Percentiles rank a stretch among this genome's conserved stretches.
Conservation (phyloP, 1,140 invertebrate genomes). For the Pseudomyrmex cubaensis region DNA sequence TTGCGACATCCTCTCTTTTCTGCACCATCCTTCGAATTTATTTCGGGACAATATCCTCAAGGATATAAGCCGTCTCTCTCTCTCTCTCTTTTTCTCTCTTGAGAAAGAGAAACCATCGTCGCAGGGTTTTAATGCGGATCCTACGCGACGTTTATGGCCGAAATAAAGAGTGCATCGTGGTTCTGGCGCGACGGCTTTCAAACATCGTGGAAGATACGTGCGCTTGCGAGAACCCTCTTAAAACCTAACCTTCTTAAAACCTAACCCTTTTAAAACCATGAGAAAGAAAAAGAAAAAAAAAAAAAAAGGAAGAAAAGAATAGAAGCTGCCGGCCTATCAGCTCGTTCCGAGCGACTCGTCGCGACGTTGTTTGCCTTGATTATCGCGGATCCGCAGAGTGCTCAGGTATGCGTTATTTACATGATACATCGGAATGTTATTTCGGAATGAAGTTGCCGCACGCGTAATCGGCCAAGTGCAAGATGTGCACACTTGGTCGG, state of each 20-base stretch:
- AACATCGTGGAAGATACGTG: conserved; percentile 20
- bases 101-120: neutral
- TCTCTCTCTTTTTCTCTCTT: neutral
- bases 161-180: conserved; percentile 26
- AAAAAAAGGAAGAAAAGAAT: neutral
- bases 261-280: conserved; percentile 9
- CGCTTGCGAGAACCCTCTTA: conserved; percentile 1
- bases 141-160: conserved; percentile 42
- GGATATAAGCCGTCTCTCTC: neutral
- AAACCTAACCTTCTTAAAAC: no score
- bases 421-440: conserved; percentile 11
- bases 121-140: conserved; percentile 30
- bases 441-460: conserved; percentile 16
- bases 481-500: neutral
- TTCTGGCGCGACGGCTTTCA: conserved; percentile 4
- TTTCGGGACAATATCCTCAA: conserved; percentile 38
- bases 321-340: conserved; percentile 39
- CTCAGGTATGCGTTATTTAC: conserved; percentile 64
- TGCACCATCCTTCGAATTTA: conserved; percentile 46
- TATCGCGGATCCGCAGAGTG: conserved; percentile 61
- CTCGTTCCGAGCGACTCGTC: conserved; percentile 12
- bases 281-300: neutral
- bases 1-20: neutral
- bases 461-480: conserved; percentile 14
- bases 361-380: conserved; percentile 69